Evolutionary conservation across 2,113 vertebrate species (phyloP).

Genomic region (Prochilodus magdalenae): DNA sequence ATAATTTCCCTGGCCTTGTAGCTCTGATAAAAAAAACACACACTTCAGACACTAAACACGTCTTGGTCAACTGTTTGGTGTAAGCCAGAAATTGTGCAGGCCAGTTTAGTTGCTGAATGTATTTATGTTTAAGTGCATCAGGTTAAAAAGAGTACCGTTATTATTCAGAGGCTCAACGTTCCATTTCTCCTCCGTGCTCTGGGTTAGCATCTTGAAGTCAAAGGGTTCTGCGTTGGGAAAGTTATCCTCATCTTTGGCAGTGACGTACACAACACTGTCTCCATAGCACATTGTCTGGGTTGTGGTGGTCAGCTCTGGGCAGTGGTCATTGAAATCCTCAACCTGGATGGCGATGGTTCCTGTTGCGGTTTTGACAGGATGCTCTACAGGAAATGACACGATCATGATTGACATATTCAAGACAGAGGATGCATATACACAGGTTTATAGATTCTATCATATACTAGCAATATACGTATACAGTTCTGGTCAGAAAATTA

Average conservation of each 20-base stretch:
- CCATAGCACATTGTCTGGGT: conserved; percentile 76
- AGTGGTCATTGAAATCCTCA: conserved; percentile 81
- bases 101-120: too few species aligned
- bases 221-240: conserved; percentile 84
- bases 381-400: conserved; percentile 51
- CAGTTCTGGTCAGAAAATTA: too few species aligned
- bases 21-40: too few species aligned
- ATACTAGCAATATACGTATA: too few species aligned
- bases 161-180: conserved; percentile 78
- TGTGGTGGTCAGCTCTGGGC: conserved; percentile 77
- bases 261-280: conserved; percentile 73
- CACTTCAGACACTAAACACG: too few species aligned
- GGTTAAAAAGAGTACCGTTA: conserved; percentile 56
- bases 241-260: conserved; percentile 81
- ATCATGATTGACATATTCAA: not conserved
- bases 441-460: too few species aligned
- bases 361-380: conserved; percentile 71
- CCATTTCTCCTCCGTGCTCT: conserved; percentile 76
- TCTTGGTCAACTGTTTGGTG: too few species aligned
- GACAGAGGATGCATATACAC: not conserved
- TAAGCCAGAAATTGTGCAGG: too few species aligned
- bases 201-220: conserved; percentile 76
- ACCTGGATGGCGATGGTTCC: conserved; percentile 80
- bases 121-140: too few species aligned
- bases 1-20: too few species aligned